These are phyloP conservation scores for Psilopogon haemacephalus DNA, from an alignment of 2,113 vertebrate species.

Conservation along the genomic window DNA sequence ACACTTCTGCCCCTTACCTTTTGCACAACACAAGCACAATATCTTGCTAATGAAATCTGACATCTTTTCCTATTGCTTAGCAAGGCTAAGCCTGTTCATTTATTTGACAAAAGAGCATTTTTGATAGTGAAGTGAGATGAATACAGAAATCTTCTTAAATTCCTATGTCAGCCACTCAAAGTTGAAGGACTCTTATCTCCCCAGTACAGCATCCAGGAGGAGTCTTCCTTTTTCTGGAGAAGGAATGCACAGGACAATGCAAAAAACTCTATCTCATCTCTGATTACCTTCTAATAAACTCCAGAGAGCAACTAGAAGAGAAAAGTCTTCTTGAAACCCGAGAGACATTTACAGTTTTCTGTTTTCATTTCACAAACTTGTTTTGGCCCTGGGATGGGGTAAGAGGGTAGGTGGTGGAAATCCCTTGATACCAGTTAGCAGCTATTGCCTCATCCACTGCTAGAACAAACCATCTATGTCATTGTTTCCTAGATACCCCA, in stretches of 20 bases:
- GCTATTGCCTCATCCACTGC: not conserved
- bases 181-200: not conserved
- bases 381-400: too few species aligned
- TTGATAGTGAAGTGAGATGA: not conserved
- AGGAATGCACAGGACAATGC: not conserved
- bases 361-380: not conserved
- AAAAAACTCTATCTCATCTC: not conserved
- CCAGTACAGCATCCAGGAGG: not conserved
- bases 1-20: not conserved
- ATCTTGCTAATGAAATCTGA: not conserved
- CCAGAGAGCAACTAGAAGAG: not conserved
- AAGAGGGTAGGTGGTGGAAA: rapidly evolving
- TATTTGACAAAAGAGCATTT: not conserved
- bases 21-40: not conserved
- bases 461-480: not conserved
- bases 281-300: not conserved
- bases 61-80: not conserved
- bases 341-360: not conserved
- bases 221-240: not conserved
- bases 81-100: not conserved
- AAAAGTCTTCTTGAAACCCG: not conserved
- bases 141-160: not conserved
- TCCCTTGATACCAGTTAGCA: not conserved
- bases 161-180: not conserved
- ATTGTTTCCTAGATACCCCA: not conserved